Percentiles rank a stretch among this genome's conserved stretches.
phyloP scores from a whole-genome alignment of 1,140 invertebrate genomes.

The Drosophila erecta region DNA sequence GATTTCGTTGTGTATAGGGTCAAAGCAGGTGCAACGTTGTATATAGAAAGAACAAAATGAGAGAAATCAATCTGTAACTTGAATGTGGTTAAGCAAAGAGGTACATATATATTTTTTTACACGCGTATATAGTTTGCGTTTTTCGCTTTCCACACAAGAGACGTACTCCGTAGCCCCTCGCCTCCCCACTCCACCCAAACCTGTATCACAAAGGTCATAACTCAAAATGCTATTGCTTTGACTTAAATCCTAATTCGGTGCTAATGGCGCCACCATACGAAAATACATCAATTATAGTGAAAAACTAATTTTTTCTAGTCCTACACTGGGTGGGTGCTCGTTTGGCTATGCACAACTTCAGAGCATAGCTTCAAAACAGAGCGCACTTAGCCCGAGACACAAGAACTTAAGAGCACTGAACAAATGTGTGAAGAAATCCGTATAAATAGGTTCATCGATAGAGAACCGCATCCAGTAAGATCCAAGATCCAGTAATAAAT shows the following conservation, averaged over 20 bases:
- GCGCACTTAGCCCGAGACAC: constrained; percentile 24
- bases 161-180: constrained; percentile 4
- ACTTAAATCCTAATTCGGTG: constrained; percentile 40
- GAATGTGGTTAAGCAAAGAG: constrained; percentile 52
- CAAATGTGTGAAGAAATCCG: constrained; percentile 32
- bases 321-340: constrained; percentile 47
- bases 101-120: constrained; percentile 74
- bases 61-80: constrained; percentile 30
- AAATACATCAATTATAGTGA: constrained; percentile 25
- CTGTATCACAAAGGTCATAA: constrained; percentile 37
- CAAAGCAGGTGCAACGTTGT: constrained; percentile 48
- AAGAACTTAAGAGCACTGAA: constrained; percentile 23
- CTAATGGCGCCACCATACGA: constrained; percentile 37
- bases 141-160: constrained; percentile 51
- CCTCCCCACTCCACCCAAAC: constrained; percentile 1
- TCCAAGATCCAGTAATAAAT: constrained; percentile 25
- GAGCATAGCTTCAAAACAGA: constrained; percentile 70
- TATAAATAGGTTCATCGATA: constrained; percentile 25
- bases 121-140: constrained; percentile 60
- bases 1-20: constrained; percentile 44
- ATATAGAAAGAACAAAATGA: constrained; percentile 44
- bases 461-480: constrained; percentile 15
- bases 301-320: constrained; percentile 65
- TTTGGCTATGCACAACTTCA: constrained; percentile 62
- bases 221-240: constrained; percentile 39